These are phyloP conservation scores for Eulimnadia texana DNA, from an alignment of 1,140 invertebrate genomes.

Conservation along the genomic window DNA sequence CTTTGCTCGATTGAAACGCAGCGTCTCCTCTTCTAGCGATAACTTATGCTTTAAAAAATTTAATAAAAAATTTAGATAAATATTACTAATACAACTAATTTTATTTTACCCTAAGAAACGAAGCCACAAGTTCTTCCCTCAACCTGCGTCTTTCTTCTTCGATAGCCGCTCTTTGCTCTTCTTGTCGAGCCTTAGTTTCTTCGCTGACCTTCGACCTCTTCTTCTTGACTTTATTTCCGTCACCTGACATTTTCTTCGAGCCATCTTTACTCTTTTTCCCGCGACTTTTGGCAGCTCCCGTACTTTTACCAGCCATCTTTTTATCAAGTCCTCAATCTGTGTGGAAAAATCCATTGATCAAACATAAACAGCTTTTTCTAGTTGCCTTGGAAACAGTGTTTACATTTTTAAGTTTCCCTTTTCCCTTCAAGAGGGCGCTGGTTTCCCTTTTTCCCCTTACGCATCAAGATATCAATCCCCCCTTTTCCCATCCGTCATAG, in stretches of 20 bases:
- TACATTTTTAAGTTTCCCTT: no score
- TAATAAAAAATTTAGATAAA: not conserved
- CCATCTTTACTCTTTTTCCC: not conserved
- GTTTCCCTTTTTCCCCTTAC: no score
- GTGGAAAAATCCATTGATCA: not conserved
- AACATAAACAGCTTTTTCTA: no score
- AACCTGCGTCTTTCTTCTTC: constrained; percentile 14
- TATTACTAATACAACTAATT: not conserved
- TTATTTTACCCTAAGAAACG: constrained; percentile 13
- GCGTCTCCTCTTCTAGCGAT: not conserved
- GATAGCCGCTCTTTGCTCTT: constrained; percentile 14
- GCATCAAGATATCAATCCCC: no score
- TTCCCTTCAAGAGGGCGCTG: no score
- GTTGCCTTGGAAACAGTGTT: not conserved
- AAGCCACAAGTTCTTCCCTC: constrained; percentile 10
- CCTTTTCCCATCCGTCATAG: no score
- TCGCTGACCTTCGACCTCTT: constrained; percentile 8
- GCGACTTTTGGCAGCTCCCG: not conserved
- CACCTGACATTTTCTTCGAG: not conserved
- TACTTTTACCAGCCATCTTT: not conserved
- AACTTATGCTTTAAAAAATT: constrained; percentile 11
- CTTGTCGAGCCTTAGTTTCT: constrained; percentile 10
- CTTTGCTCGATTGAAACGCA: not conserved
- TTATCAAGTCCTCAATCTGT: not conserved
- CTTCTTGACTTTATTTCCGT: not conserved